Evolutionary conservation across 2,797 vertebrate species (phyloP).

Genomic region (Arctocebus calabarensis): DNA sequence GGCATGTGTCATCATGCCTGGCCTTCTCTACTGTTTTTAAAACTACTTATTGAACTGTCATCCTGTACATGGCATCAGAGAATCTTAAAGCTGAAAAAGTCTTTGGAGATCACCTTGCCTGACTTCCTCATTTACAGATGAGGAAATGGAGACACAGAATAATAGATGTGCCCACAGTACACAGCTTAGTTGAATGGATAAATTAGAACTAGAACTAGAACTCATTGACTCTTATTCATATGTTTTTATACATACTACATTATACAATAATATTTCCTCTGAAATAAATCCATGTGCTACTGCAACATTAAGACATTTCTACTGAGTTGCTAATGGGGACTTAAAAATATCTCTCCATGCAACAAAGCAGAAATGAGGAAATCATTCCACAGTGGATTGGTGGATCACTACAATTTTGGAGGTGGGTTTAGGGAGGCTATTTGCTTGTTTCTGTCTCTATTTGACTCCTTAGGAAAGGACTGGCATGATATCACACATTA

Average conservation of each 20-base stretch:
- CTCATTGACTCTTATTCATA: neutral
- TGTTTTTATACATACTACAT: neutral
- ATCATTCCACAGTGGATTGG: neutral
- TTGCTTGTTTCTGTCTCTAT: neutral
- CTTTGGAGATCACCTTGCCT: neutral
- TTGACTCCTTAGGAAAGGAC: neutral
- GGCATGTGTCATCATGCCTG: too few species aligned
- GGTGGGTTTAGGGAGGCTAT: neutral
- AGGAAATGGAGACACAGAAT: neutral
- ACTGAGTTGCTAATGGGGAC: neutral
- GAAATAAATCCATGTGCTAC: conserved; percentile 1
- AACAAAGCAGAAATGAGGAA: neutral
- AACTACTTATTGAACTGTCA: neutral
- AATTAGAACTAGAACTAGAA: conserved; percentile 23
- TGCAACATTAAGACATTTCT: neutral
- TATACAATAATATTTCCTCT: neutral
- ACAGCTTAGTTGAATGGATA: neutral
- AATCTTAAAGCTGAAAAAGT: conserved; percentile 26
- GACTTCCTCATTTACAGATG: neutral
- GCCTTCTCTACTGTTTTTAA: neutral
- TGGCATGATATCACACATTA: neutral
- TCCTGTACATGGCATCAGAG: neutral
- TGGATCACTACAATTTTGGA: neutral
- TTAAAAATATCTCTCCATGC: conserved; percentile 1
- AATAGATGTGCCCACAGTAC: neutral